A percentile compares a stretch with the other conserved stretches of the same genome.
These are phyloP conservation scores for Anadara kagoshimensis DNA, from an alignment of 1,140 invertebrate genomes.

Conservation along the genomic window DNA sequence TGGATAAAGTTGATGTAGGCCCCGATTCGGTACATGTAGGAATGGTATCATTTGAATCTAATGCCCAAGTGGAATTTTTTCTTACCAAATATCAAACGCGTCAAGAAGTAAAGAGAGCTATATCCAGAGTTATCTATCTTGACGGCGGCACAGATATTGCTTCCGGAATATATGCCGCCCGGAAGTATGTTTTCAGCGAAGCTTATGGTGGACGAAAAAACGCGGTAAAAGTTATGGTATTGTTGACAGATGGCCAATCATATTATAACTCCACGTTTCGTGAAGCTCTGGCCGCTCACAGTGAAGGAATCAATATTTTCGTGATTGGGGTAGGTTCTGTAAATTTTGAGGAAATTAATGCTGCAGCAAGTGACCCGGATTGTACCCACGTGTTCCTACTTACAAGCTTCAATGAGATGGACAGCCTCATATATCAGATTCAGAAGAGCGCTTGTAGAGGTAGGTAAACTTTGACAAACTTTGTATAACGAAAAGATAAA, in stretches of 20 bases:
- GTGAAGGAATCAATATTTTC: slow-evolving; percentile 38
- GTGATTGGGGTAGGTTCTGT: slow-evolving; percentile 38
- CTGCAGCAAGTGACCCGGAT: slow-evolving; percentile 25
- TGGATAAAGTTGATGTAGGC: slow-evolving; percentile 39
- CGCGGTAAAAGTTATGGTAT: slow-evolving; percentile 27
- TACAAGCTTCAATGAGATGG: slow-evolving; percentile 41
- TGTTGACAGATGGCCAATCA: slow-evolving; percentile 45
- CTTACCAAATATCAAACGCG: slow-evolving; percentile 19
- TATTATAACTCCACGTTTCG: slow-evolving; percentile 1
- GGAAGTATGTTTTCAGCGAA: slow-evolving; percentile 3
- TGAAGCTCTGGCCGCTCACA: slow-evolving; percentile 21
- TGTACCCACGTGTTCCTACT: slow-evolving; percentile 45
- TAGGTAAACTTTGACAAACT: slow-evolving; percentile 10
- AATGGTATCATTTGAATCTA: slow-evolving; percentile 9
- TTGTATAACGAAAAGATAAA: no score
- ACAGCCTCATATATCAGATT: slow-evolving; percentile 43
- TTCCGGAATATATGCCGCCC: slow-evolving; percentile 30
- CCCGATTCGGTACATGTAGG: slow-evolving; percentile 37
- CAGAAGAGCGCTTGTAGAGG: slow-evolving; percentile 46
- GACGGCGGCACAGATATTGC: slow-evolving; percentile 38
- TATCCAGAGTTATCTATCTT: slow-evolving; percentile 20
- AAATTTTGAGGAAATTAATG: slow-evolving; percentile 29
- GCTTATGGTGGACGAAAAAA: slow-evolving; percentile 10
- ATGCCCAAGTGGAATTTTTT: slow-evolving; percentile 3
- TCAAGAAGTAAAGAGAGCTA: slow-evolving; percentile 18